phyloP scores from a whole-genome alignment of 2,888 invertebrate species.

The Apamea monoglypha region DNA sequence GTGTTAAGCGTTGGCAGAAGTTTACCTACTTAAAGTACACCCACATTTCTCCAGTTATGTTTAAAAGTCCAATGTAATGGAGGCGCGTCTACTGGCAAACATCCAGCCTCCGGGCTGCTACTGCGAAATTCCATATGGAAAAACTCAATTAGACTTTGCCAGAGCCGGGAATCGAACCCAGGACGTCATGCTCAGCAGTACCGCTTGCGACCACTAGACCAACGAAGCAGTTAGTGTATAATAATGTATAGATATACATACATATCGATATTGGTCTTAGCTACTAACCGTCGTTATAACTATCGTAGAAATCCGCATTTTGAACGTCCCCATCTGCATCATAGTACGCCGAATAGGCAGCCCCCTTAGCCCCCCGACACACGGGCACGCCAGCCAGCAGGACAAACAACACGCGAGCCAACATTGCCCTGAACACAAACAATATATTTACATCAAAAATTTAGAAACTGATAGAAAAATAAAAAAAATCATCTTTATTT shows the following conservation, averaged over 20 bases:
- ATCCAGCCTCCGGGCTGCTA: too few species aligned
- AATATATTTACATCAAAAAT: not conserved
- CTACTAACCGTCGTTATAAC: slow-evolving; percentile 27
- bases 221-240: not conserved
- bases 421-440: slow-evolving; percentile 6
- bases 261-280: not conserved
- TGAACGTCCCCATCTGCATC: not conserved
- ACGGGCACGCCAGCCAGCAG: slow-evolving; percentile 4
- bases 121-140: too few species aligned
- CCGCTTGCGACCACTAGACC: not conserved
- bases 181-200: not conserved
- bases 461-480: not conserved
- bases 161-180: not conserved
- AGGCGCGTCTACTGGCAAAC: too few species aligned
- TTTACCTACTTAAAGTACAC: too few species aligned
- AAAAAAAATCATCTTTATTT: not conserved
- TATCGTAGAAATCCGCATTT: slow-evolving; percentile 4
- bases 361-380: not conserved
- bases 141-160: too few species aligned
- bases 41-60: too few species aligned
- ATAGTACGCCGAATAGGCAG: not conserved
- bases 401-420: slow-evolving; percentile 11
- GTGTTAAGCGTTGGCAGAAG: too few species aligned
- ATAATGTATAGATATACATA: not conserved
- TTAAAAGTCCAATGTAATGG: too few species aligned